phyloP scores from a whole-genome alignment of 1,140 invertebrate genomes.

The Lanistes nyassanus region DNA sequence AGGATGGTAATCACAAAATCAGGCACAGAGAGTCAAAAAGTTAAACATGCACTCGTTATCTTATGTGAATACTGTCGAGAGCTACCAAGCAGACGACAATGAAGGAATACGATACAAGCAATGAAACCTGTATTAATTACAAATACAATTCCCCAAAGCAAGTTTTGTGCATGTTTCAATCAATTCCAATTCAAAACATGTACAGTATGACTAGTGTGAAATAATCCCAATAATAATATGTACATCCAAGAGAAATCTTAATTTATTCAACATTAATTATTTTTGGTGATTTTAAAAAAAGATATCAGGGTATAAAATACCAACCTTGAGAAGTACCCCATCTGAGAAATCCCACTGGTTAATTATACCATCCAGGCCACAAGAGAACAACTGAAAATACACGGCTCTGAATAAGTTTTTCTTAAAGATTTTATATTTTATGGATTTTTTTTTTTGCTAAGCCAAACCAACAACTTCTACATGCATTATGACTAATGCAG shows the following conservation, averaged over 20 bases:
- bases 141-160: neutral
- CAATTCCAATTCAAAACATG: neutral
- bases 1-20: neutral
- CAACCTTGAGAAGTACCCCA: constrained; percentile 50
- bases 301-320: too few relatives aligned
- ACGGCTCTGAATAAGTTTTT: neutral
- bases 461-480: neutral
- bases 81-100: too few relatives aligned
- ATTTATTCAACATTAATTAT: too few relatives aligned
- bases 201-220: neutral
- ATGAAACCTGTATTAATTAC: neutral
- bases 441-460: neutral
- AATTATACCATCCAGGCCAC: constrained; percentile 43
- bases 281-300: too few relatives aligned
- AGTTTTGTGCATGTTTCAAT: neutral
- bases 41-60: neutral
- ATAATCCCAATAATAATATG: too few relatives aligned
- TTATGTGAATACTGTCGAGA: too few relatives aligned
- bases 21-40: neutral
- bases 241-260: too few relatives aligned
- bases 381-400: constrained; percentile 43
- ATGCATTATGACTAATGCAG: neutral
- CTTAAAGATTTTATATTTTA: neutral
- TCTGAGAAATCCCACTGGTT: constrained; percentile 51
- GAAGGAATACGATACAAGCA: too few relatives aligned